Evolutionary conservation across 2,888 invertebrate genomes (phyloP).

Genomic region (Alloscopus bannaensis): DNA sequence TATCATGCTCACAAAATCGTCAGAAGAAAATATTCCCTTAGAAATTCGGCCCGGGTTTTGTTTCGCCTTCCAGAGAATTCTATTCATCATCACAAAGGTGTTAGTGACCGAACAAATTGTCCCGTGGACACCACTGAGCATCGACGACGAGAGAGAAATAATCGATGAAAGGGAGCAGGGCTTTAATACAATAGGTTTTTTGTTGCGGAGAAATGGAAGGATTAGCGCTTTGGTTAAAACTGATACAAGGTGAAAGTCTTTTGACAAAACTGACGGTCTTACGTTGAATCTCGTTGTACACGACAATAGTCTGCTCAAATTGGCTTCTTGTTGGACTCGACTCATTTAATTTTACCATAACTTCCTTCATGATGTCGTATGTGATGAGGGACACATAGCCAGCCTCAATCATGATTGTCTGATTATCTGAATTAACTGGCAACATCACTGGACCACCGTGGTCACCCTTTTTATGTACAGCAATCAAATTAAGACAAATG

Average conservation of each 20-base stretch:
- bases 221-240: too few relatives aligned
- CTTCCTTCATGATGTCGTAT: neutral
- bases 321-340: neutral
- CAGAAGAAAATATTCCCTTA: too few relatives aligned
- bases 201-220: too few relatives aligned
- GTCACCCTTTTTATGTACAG: neutral
- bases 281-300: constrained; percentile 19
- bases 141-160: constrained; percentile 17
- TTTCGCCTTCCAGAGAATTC: too few relatives aligned
- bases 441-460: constrained; percentile 1
- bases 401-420: neutral
- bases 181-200: too few relatives aligned
- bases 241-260: too few relatives aligned
- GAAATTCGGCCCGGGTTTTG: too few relatives aligned
- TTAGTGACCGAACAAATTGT: too few relatives aligned
- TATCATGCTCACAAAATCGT: too few relatives aligned
- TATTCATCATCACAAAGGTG: too few relatives aligned
- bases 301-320: neutral
- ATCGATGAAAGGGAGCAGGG: constrained; percentile 19
- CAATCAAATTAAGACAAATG: neutral
- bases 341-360: neutral
- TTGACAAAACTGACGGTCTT: neutral
- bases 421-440: neutral
- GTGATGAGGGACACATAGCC: neutral
- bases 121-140: constrained; percentile 17